These are phyloP conservation scores for Dendrolimus houi DNA, from an alignment of 2,888 invertebrate species.

Conservation along the genomic window DNA sequence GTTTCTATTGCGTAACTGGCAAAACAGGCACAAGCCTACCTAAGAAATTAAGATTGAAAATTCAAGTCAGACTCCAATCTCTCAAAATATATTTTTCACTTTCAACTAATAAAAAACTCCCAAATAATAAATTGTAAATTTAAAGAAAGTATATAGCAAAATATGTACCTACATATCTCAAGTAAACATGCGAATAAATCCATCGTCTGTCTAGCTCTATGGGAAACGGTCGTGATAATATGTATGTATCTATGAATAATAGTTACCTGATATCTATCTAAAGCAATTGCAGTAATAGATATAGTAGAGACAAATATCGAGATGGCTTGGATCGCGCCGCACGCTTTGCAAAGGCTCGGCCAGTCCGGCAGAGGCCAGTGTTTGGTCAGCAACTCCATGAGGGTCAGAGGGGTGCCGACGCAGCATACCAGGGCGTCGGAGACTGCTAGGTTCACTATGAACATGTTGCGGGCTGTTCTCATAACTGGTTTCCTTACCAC, in stretches of 20 bases:
- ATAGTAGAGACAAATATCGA: slow-evolving; percentile 96
- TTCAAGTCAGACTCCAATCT: no score
- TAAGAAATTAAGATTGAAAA: no score
- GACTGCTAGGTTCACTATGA: slow-evolving; percentile 91
- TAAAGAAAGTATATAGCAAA: no score
- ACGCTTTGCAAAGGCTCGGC: slow-evolving; percentile 87
- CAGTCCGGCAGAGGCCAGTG: slow-evolving; percentile 92
- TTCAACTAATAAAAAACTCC: no score
- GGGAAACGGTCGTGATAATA: no score
- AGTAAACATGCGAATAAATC: no score
- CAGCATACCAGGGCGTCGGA: slow-evolving; percentile 91
- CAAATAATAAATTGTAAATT: no score
- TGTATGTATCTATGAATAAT: neutral
- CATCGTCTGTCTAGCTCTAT: no score
- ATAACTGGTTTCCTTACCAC: slow-evolving; percentile 91
- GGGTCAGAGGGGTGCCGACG: slow-evolving; percentile 92
- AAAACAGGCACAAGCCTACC: no score
- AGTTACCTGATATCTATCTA: slow-evolving; percentile 87
- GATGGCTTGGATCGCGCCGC: slow-evolving; percentile 90
- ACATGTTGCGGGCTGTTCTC: slow-evolving; percentile 95
- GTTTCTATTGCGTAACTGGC: no score
- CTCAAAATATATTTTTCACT: no score
- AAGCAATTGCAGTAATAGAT: slow-evolving; percentile 93
- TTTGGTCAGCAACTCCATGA: slow-evolving; percentile 89
- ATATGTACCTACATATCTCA: no score